Evolutionary conservation across 2,888 invertebrate genomes (phyloP).

Genomic region (Watsonalla cultraria): DNA sequence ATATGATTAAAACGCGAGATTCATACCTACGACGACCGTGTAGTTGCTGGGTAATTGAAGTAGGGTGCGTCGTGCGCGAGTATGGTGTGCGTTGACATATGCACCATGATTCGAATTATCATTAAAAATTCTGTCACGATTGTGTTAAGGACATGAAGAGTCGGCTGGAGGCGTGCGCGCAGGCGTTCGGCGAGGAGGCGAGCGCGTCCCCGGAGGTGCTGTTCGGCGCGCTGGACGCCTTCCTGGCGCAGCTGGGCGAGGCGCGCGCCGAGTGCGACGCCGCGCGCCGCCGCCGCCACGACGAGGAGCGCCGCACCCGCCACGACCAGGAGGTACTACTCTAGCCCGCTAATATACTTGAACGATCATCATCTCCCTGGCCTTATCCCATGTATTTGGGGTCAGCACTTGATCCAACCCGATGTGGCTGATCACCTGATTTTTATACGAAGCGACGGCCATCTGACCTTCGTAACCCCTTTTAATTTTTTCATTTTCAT

Average conservation of each 20-base stretch:
- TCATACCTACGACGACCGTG: too few relatives aligned
- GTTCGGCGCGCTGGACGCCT: constrained; percentile 94
- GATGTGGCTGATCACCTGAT: too few relatives aligned
- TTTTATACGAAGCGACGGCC: too few relatives aligned
- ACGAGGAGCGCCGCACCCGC: constrained; percentile 91
- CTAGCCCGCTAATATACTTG: not conserved
- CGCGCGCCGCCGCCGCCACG: constrained; percentile 88
- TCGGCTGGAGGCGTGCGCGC: constrained; percentile 91
- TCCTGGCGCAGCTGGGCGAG: constrained; percentile 89
- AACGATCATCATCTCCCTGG: not conserved
- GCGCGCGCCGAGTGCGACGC: constrained; percentile 94
- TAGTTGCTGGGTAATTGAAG: too few relatives aligned
- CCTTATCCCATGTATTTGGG: too few relatives aligned
- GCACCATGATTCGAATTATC: too few relatives aligned
- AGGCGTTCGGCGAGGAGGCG: constrained; percentile 94
- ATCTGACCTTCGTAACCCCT: too few relatives aligned
- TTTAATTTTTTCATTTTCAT: too few relatives aligned
- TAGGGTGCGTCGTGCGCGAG: too few relatives aligned
- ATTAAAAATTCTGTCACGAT: not conserved
- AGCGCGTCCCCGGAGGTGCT: constrained; percentile 94
- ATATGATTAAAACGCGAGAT: too few relatives aligned
- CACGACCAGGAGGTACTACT: constrained; percentile 87
- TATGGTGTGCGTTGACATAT: too few relatives aligned
- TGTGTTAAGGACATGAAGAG: constrained; percentile 90
- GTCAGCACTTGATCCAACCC: too few relatives aligned